phyloP scores from a whole-genome alignment of 2,113 vertebrate genomes.

The Hippopotamus amphibius region DNA sequence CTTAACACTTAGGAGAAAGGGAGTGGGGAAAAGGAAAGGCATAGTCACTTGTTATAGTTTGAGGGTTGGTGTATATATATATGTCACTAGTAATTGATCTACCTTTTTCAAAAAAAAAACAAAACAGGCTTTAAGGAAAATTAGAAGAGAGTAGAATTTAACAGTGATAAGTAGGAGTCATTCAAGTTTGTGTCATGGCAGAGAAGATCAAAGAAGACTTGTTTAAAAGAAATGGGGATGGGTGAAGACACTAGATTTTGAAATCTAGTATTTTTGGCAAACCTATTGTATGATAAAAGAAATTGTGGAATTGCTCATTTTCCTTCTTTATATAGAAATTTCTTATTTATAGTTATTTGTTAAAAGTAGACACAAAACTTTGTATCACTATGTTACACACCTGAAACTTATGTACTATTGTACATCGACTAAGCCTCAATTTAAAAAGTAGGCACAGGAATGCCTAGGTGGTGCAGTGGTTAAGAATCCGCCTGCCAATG shows the following conservation, averaged over 20 bases:
- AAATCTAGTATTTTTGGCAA: conserved; percentile 34
- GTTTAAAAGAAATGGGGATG: conserved; percentile 48
- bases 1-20: not conserved
- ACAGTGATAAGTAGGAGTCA: conserved; percentile 25
- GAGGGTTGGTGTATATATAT: not conserved
- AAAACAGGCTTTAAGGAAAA: not conserved
- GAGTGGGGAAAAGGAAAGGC: not conserved
- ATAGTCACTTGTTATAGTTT: conserved; percentile 46
- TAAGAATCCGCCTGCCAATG: too few relatives aligned
- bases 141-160: conserved; percentile 54
- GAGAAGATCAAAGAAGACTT: not conserved
- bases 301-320: conserved; percentile 10
- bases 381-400: not conserved
- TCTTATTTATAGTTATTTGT: not conserved
- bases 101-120: not conserved
- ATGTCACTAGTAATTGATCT: conserved; percentile 26
- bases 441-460: not conserved
- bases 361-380: not conserved
- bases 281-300: conserved; percentile 6
- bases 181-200: not conserved
- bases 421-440: not conserved
- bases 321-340: not conserved
- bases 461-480: too few relatives aligned
- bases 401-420: not conserved
- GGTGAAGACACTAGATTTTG: not conserved